Percentiles rank a stretch among this genome's conserved stretches.
Evolutionary conservation across 2,888 invertebrate genomes (phyloP).

Genomic region (Plutella xylostella): DNA sequence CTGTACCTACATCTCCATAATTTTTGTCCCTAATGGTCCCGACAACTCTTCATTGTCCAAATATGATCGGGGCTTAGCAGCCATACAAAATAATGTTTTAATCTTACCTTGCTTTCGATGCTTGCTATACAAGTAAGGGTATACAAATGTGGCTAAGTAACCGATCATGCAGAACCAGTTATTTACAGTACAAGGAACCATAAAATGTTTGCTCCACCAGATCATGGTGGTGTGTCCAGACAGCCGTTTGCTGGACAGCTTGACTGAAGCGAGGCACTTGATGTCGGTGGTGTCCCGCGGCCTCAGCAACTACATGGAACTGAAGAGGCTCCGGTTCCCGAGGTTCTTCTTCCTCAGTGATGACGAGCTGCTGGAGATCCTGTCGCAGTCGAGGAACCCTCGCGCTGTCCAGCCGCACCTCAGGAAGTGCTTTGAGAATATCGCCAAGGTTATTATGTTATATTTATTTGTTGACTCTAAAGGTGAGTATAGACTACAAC

Average conservation of each 20-base stretch:
- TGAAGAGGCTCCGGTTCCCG: slow-evolving; percentile 80
- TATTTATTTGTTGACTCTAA: too few species aligned
- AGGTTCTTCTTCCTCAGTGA: slow-evolving; percentile 86
- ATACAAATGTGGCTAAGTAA: too few species aligned
- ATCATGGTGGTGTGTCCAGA: slow-evolving; percentile 75
- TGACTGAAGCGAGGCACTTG: slow-evolving; percentile 76
- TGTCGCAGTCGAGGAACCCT: slow-evolving; percentile 84
- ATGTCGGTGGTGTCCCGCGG: slow-evolving; percentile 81
- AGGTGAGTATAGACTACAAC: too few species aligned
- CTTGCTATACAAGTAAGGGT: too few species aligned
- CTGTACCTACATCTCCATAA: too few species aligned
- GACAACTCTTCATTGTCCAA: too few species aligned
- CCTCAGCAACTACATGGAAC: slow-evolving; percentile 81
- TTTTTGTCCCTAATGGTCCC: too few species aligned
- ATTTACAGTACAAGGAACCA: too few species aligned
- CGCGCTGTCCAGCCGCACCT: slow-evolving; percentile 83
- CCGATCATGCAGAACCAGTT: too few species aligned
- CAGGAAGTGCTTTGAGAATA: slow-evolving; percentile 86
- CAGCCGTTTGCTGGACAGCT: slow-evolving; percentile 73
- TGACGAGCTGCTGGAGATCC: slow-evolving; percentile 83
- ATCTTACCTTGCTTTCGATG: too few species aligned
- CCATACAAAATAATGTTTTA: too few species aligned
- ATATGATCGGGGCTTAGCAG: too few species aligned
- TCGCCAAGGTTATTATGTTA: slow-evolving; percentile 75
- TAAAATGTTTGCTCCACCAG: slow-evolving; percentile 43